Conservation (phyloP, 2,113 vertebrate genomes). For the Amia ocellicauda region DNA sequence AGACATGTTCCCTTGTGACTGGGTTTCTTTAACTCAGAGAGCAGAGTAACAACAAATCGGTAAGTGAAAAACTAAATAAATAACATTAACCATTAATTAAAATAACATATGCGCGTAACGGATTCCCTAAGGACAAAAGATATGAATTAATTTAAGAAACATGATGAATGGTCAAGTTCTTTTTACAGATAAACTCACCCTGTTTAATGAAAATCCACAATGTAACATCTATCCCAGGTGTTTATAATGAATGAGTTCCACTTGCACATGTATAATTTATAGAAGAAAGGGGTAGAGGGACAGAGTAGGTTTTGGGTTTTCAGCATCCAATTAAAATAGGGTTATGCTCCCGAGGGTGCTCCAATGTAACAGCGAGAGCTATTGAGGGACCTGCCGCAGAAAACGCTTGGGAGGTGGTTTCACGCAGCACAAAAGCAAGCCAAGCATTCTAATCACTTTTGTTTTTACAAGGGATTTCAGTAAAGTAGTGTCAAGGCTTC, state of each 20-base stretch:
- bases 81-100: too few species aligned
- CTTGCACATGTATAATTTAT: not conserved
- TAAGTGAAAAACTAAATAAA: too few species aligned
- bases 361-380: not conserved
- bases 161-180: not conserved
- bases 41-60: too few species aligned
- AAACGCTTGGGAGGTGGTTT: slow-evolving; percentile 16
- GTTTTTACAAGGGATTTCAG: slow-evolving; percentile 39
- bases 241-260: not conserved
- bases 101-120: too few species aligned
- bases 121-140: not conserved
- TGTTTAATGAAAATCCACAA: not conserved
- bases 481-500: slow-evolving; percentile 36
- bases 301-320: not conserved
- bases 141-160: not conserved
- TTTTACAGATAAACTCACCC: not conserved
- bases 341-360: not conserved
- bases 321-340: slow-evolving; percentile 5
- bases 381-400: slow-evolving; percentile 3
- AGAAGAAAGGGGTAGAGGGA: too few species aligned
- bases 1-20: too few species aligned
- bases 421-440: slow-evolving; percentile 25
- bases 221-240: slow-evolving; percentile 9
- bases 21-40: too few species aligned
- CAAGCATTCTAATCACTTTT: slow-evolving; percentile 29